phyloP scores from a whole-genome alignment of 2,888 invertebrate genomes.

The Apodemia duryi region DNA sequence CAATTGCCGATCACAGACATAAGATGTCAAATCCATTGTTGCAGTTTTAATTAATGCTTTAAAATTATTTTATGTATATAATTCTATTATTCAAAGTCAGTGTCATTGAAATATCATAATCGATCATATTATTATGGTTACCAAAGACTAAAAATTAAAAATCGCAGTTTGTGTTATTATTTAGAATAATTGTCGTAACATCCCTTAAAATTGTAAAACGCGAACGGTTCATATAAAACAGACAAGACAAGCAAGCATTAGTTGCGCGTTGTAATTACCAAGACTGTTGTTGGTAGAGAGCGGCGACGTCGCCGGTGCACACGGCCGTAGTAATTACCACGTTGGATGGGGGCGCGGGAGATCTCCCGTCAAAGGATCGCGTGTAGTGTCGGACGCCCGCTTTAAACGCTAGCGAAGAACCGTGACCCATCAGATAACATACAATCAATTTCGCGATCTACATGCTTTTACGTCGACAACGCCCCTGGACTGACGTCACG shows the following conservation, averaged over 20 bases:
- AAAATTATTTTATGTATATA: no score
- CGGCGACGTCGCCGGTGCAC: constrained; percentile 72
- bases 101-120: no score
- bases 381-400: constrained; percentile 70
- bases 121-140: no score
- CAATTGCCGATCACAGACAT: no score
- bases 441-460: constrained; percentile 79
- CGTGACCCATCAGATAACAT: constrained; percentile 76
- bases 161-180: no score
- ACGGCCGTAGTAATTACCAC: constrained; percentile 70
- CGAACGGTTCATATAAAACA: constrained; percentile 5
- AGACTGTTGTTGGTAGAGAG: constrained; percentile 34
- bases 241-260: constrained; percentile 30
- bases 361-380: constrained; percentile 77
- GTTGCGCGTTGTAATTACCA: constrained; percentile 38
- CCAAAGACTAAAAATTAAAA: no score
- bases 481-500: constrained; percentile 73
- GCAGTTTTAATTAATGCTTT: no score
- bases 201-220: no score
- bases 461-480: constrained; percentile 74
- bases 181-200: no score
- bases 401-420: constrained; percentile 77
- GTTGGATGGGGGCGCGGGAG: constrained; percentile 61
- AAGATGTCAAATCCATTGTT: no score
- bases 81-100: no score